phyloP scores from a whole-genome alignment of 2,888 invertebrate genomes.

The Laspeyria flexula region DNA sequence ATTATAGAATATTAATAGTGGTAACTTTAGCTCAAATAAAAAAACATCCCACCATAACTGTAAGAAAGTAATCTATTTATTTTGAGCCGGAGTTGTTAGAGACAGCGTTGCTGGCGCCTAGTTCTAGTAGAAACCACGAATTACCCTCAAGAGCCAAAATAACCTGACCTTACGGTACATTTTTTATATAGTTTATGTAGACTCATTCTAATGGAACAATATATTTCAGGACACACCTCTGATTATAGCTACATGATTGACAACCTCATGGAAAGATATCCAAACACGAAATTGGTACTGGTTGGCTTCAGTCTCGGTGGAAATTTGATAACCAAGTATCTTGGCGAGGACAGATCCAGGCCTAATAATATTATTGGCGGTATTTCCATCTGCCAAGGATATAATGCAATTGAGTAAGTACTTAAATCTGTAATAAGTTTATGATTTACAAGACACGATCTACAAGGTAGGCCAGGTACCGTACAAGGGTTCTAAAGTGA shows the following conservation, averaged over 20 bases:
- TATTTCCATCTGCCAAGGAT: conserved; percentile 97
- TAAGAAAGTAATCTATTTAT: too few species aligned
- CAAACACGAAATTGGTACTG: conserved; percentile 91
- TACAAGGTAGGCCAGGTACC: too few species aligned
- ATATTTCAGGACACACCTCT: conserved; percentile 92
- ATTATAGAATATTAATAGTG: too few species aligned
- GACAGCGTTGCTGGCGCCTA: too few species aligned
- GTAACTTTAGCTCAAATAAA: too few species aligned
- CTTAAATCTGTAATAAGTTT: background rate
- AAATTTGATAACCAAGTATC: conserved; percentile 96
- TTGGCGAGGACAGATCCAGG: conserved; percentile 91
- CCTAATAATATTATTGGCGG: conserved; percentile 93
- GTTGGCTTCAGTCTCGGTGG: conserved; percentile 98
- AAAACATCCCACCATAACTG: too few species aligned
- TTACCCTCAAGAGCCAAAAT: too few species aligned
- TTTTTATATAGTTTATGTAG: background rate
- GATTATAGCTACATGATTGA: conserved; percentile 95
- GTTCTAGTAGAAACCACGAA: too few species aligned
- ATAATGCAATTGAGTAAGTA: conserved; percentile 95
- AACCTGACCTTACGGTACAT: too few species aligned
- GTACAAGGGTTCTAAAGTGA: too few species aligned
- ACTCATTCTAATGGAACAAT: background rate
- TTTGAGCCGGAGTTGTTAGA: too few species aligned
- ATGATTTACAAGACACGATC: too few species aligned
- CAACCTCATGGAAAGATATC: conserved; percentile 90